A percentile compares a stretch with the other conserved stretches of the same genome.
These are phyloP conservation scores for Oryzias dopingdopingensis DNA, from an alignment of 2,797 vertebrate genomes.

Conservation along the genomic window DNA sequence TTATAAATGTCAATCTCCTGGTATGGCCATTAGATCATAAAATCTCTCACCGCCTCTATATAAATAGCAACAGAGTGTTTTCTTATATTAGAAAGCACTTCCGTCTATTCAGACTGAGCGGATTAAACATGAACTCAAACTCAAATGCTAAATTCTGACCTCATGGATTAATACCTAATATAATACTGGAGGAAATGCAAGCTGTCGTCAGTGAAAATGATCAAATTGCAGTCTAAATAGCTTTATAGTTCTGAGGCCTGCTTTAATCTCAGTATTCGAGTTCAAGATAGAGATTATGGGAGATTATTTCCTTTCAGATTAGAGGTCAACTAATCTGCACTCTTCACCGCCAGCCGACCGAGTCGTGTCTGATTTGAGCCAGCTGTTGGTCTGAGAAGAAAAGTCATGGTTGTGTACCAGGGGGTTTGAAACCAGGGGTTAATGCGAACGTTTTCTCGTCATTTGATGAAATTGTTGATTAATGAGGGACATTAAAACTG, in stretches of 20 bases:
- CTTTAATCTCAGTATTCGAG: conserved; percentile 39
- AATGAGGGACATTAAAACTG: too few relatives aligned
- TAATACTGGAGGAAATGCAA: conserved; percentile 1
- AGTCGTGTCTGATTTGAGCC: conserved; percentile 31
- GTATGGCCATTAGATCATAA: too few relatives aligned
- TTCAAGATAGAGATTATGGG: conserved; percentile 51
- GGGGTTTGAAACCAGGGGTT: conserved; percentile 4
- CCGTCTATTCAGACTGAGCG: conserved; percentile 6
- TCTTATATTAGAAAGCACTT: conserved; percentile 6
- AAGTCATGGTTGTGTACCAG: neutral
- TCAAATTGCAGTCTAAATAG: conserved; percentile 23
- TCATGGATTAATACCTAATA: neutral
- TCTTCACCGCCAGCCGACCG: conserved; percentile 37
- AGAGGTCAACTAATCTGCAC: conserved; percentile 55
- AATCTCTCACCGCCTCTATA: neutral
- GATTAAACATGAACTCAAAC: conserved; percentile 1
- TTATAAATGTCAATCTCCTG: too few relatives aligned
- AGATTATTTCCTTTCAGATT: conserved; percentile 54
- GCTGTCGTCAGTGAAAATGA: conserved; percentile 3
- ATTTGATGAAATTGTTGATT: too few relatives aligned
- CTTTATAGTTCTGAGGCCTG: conserved; percentile 34
- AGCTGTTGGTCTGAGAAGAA: conserved; percentile 31
- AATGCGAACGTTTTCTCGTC: too few relatives aligned
- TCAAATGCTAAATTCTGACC: conserved; percentile 2
- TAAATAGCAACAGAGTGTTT: conserved; percentile 7